Conservation (phyloP, 2,797 vertebrate species). For the Oreonectes daqikongensis region DNA sequence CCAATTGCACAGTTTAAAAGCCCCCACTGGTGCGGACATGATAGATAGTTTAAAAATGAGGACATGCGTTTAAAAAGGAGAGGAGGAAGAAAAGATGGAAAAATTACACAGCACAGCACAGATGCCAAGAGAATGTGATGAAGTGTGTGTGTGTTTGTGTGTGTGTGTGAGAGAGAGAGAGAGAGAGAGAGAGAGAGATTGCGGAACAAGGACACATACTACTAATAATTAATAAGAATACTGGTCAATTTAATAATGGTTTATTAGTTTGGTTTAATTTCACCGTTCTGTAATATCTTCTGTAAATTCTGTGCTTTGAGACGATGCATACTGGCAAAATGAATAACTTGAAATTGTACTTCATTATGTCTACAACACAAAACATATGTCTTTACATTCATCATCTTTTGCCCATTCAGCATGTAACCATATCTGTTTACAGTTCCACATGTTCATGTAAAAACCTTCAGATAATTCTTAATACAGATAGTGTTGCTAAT, state of each 20-base stretch:
- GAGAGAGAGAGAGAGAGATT: too few species aligned
- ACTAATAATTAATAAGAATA: slow-evolving; percentile 28
- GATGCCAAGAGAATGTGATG: slow-evolving; percentile 57
- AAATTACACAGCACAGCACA: slow-evolving; percentile 70
- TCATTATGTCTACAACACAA: too few species aligned
- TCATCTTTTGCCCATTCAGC: too few species aligned
- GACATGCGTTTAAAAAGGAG: slow-evolving; percentile 76
- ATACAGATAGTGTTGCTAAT: too few species aligned
- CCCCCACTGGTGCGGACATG: slow-evolving; percentile 81
- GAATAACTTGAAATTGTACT: too few species aligned
- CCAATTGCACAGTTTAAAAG: slow-evolving; percentile 88
- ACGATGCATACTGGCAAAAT: too few species aligned
- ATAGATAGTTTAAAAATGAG: slow-evolving; percentile 91
- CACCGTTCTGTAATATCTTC: not conserved
- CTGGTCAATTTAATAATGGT: not conserved
- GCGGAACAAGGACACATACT: slow-evolving; percentile 22
- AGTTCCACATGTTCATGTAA: too few species aligned
- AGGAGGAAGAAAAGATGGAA: slow-evolving; percentile 37
- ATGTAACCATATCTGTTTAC: too few species aligned
- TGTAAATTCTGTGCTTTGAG: too few species aligned
- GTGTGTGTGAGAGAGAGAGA: too few species aligned
- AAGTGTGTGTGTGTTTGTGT: slow-evolving; percentile 58
- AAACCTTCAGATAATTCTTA: too few species aligned
- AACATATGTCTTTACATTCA: too few species aligned
- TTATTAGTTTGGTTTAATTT: not conserved